Evolutionary conservation across 2,113 vertebrate species (phyloP).

Genomic region (Microcebus jonahi): DNA sequence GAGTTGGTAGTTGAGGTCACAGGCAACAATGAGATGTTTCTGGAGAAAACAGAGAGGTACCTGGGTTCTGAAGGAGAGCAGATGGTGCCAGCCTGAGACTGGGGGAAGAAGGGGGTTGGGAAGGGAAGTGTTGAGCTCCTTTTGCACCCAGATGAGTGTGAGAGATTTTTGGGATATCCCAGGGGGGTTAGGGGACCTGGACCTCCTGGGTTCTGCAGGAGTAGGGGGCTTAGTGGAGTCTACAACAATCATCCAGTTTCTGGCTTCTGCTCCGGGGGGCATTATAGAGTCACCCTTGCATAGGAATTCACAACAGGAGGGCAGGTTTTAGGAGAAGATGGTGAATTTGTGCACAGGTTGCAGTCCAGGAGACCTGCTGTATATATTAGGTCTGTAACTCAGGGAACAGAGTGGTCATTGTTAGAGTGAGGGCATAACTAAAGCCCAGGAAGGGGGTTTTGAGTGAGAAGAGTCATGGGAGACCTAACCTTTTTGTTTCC

Average conservation of each 20-base stretch:
- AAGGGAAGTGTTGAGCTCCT: neutral
- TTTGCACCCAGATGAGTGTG: too few species aligned
- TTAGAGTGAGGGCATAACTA: neutral
- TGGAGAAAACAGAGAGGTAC: neutral
- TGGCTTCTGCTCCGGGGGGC: neutral
- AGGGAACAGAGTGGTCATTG: neutral
- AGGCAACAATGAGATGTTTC: neutral
- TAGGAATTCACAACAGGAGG: neutral
- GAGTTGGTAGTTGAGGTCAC: neutral
- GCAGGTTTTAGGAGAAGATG: neutral
- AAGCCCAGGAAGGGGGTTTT: neutral
- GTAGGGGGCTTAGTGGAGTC: neutral
- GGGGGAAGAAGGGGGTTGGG: neutral
- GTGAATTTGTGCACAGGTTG: neutral
- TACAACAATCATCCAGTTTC: accelerated
- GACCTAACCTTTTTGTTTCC: neutral
- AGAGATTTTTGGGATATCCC: neutral
- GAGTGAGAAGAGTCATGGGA: neutral
- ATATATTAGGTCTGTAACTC: neutral
- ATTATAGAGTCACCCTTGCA: neutral
- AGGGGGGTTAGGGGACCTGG: neutral
- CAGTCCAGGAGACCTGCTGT: accelerated
- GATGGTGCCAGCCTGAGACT: neutral
- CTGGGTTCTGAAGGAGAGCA: neutral
- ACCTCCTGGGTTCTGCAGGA: neutral